A percentile compares a stretch with the other conserved stretches of the same genome.
These are phyloP conservation scores for Leptopterna dolabrata DNA, from an alignment of 2,888 invertebrate species.

Conservation along the genomic window DNA sequence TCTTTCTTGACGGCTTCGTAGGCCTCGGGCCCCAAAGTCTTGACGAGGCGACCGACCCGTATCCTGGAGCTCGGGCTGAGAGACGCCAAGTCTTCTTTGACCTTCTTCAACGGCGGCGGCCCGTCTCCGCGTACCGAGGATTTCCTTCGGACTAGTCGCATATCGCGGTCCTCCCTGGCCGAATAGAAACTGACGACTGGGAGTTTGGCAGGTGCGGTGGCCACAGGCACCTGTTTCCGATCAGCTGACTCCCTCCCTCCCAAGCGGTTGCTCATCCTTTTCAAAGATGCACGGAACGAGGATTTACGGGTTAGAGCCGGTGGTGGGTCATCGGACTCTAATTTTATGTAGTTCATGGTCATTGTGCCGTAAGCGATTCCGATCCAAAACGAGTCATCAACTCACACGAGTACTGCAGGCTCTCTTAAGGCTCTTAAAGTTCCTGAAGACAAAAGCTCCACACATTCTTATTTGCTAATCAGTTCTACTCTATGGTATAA, in stretches of 20 bases:
- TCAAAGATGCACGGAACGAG: slow-evolving; percentile 56
- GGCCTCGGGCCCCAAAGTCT: slow-evolving; percentile 61
- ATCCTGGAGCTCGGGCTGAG: slow-evolving; percentile 55
- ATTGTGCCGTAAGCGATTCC: neutral
- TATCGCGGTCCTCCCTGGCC: slow-evolving; percentile 49
- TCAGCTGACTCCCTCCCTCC: slow-evolving; percentile 21
- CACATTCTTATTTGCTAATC: too few species aligned
- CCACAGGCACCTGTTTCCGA: slow-evolving; percentile 13
- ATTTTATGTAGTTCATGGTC: slow-evolving; percentile 35
- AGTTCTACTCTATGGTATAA: too few species aligned
- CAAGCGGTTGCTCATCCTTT: slow-evolving; percentile 44
- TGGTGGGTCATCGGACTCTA: neutral
- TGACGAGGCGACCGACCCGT: slow-evolving; percentile 58
- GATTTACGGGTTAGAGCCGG: slow-evolving; percentile 38
- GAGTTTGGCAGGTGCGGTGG: slow-evolving; percentile 36
- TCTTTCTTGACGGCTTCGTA: slow-evolving; percentile 52
- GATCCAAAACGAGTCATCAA: too few species aligned
- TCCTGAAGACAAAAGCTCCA: neutral
- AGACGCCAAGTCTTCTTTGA: slow-evolving; percentile 23
- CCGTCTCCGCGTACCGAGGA: neutral
- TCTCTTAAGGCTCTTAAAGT: too few species aligned
- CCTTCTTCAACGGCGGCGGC: slow-evolving; percentile 25
- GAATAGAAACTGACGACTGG: slow-evolving; percentile 61
- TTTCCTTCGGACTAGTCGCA: slow-evolving; percentile 27
- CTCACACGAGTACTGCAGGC: too few species aligned